Evolutionary conservation across 1,140 invertebrate genomes (phyloP), one percentile per base, ranked within the genome.

Genomic region (Lysiphlebus fabarum): DNA sequence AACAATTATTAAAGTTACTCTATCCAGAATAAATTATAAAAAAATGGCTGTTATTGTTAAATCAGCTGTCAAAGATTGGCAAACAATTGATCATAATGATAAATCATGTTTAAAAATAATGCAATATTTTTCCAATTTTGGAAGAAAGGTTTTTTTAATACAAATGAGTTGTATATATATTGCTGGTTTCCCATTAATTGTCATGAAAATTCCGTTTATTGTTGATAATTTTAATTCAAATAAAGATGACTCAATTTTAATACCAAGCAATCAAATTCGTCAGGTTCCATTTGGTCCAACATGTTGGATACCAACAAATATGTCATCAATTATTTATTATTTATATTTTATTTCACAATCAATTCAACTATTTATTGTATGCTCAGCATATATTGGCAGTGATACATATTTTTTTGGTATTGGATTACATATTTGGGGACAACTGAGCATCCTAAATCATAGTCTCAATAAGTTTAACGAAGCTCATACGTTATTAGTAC

Each of bases 341-440:
- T 17, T 40, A 6, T 33, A 58, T 42, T 60, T 37, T 43, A 37
- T 49, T 5, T 26, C 55, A 9, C 62, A 61, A 14, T 49, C 53
- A 5, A 43, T 60, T 34, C 50, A 60, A 58, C 12, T 63, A 0
- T 40, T 58, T 12, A 26, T 54, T 7, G 56, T 49, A 0, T 60
- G 54, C 36, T 49, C 58, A 7, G 54, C 53, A 10, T 58, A 60
- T 41, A 48, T 60, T 48, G 58, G 55, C 0, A 47, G 26, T 37
- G 62, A 63, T 37, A 45, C 59, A 12, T 63, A 63, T 26, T 63
- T 63, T 49, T 60, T 63, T 42, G 38, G 47, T 3, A 55, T 60
- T 12, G 54, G 38, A 4, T 55, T 63, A 51, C 58, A 63, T 53
- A 37, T 60, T 53, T 63, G 62, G 17, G 62, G 58, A 41, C 62